These are phyloP conservation scores for Helogale parvula DNA, from an alignment of 2,113 vertebrate species.

Conservation along the genomic window DNA sequence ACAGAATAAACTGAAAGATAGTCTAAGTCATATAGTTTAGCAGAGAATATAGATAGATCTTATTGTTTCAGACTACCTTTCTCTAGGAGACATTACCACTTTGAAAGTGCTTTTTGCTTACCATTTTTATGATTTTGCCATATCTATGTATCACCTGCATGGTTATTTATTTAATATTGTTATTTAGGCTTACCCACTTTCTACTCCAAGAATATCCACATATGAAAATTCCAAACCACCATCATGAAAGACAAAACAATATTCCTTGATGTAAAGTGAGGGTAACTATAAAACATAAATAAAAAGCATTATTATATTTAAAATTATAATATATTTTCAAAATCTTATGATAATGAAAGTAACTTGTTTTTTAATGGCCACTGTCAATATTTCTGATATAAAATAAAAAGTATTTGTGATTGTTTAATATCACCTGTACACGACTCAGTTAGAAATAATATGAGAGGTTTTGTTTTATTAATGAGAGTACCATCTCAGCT, in stretches of 20 bases:
- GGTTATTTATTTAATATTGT: background rate
- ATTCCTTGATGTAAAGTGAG: background rate
- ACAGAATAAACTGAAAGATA: background rate
- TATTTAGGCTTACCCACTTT: background rate
- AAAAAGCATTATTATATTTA: background rate
- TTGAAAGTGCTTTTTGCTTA: background rate
- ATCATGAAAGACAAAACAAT: background rate
- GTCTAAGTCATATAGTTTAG: background rate
- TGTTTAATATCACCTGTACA: background rate
- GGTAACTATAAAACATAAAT: background rate
- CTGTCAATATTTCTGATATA: background rate
- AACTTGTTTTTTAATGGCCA: background rate
- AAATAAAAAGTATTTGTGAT: background rate
- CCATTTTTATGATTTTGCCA: background rate
- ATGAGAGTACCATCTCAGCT: background rate
- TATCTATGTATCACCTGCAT: background rate
- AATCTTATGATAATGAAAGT: background rate
- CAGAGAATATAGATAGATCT: background rate
- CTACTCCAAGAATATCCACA: background rate
- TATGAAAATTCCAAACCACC: background rate
- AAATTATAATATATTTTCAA: background rate
- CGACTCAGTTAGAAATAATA: background rate
- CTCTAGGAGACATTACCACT: background rate
- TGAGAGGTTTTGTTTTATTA: background rate
- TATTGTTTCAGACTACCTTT: background rate